phyloP scores from a whole-genome alignment of 2,888 invertebrate genomes.

The Cerastis rubricosa region DNA sequence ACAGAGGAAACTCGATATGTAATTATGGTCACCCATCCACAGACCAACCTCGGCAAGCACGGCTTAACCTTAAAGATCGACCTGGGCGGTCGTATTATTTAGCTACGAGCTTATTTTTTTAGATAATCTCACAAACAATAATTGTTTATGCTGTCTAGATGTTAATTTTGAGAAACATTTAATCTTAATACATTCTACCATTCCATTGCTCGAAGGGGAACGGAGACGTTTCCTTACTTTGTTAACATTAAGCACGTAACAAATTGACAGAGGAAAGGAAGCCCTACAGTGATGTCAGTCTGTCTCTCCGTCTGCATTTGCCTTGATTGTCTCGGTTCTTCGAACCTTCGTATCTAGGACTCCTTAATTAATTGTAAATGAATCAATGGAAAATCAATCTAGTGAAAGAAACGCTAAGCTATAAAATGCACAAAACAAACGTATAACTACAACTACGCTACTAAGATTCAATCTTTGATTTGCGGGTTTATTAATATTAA shows the following conservation, averaged over 20 bases:
- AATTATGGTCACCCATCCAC: too few relatives aligned
- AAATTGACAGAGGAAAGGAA: constrained; percentile 6
- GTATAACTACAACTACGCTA: neutral
- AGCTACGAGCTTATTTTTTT: too few relatives aligned
- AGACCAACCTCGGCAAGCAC: too few relatives aligned
- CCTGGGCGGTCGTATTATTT: too few relatives aligned
- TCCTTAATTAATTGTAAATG: constrained; percentile 2
- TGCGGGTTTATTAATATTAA: neutral
- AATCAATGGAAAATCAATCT: neutral
- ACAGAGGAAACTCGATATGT: too few relatives aligned
- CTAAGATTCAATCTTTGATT: neutral
- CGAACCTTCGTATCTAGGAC: neutral
- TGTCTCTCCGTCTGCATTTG: neutral
- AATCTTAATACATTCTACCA: neutral
- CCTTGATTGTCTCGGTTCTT: neutral
- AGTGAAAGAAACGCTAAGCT: neutral
- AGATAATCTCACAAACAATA: neutral
- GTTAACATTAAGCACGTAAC: neutral
- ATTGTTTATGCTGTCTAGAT: neutral
- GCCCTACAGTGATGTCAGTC: neutral
- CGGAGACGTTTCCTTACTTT: neutral
- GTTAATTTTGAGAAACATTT: neutral
- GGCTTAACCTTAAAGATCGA: too few relatives aligned
- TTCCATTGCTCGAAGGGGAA: constrained; percentile 6
- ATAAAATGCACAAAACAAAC: neutral